A percentile compares a stretch with the other conserved stretches of the same genome.
Conservation (phyloP, 2,113 vertebrate species). For the Sturnus vulgaris region DNA sequence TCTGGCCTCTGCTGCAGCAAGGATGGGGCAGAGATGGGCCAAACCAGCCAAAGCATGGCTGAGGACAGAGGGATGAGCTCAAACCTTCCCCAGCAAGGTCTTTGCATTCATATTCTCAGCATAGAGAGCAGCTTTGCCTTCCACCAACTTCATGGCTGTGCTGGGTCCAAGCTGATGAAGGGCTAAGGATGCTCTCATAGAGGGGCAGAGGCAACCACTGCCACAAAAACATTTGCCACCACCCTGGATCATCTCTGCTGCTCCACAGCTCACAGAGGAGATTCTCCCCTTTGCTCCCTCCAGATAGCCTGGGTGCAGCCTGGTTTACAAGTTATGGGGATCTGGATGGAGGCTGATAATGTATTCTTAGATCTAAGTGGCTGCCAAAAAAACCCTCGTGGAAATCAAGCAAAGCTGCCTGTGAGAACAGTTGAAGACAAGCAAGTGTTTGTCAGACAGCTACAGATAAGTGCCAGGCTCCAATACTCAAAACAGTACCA, state of each 20-base stretch:
- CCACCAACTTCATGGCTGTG: fast-evolving
- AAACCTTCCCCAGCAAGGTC: neutral
- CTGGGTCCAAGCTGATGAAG: neutral
- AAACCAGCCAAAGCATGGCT: neutral
- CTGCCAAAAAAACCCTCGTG: neutral
- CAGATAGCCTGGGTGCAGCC: neutral
- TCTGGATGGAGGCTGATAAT: neutral
- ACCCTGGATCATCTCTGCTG: neutral
- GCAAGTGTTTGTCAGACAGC: slow-evolving; percentile 1
- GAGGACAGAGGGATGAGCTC: neutral
- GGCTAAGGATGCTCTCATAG: neutral
- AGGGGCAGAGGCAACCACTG: neutral
- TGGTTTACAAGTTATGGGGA: neutral
- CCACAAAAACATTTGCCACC: fast-evolving
- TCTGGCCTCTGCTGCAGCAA: neutral
- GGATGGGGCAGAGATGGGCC: neutral
- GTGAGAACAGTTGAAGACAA: neutral
- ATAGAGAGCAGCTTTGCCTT: neutral
- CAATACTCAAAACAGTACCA: neutral
- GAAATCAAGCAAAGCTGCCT: slow-evolving; percentile 19
- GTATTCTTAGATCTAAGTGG: neutral
- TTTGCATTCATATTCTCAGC: neutral
- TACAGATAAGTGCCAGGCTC: neutral
- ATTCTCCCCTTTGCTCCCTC: neutral
- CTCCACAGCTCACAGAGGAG: neutral